Evolutionary conservation across 2,113 vertebrate genomes (phyloP).

Genomic region (Elephantulus edwardii): DNA sequence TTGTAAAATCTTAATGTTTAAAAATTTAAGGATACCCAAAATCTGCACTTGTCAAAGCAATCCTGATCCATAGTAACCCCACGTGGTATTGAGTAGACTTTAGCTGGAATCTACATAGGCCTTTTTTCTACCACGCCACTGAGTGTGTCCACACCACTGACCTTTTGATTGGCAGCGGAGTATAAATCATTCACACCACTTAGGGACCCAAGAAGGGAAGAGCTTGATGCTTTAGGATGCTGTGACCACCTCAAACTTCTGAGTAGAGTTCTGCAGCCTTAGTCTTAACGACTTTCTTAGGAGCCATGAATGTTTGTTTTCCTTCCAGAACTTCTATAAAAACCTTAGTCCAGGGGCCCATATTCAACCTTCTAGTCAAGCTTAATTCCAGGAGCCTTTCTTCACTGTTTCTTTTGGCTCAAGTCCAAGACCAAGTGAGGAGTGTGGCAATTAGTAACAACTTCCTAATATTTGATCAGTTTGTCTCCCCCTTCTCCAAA

Average conservation of each 20-base stretch:
- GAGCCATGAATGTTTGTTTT: background rate
- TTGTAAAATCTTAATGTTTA: background rate
- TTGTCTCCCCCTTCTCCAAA: background rate
- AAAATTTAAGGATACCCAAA: background rate
- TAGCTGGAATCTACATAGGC: background rate
- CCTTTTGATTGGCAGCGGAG: background rate
- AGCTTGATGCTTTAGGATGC: background rate
- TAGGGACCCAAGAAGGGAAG: background rate
- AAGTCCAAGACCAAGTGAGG: constrained; percentile 5
- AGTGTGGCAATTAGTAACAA: background rate
- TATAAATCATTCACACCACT: background rate
- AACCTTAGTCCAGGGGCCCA: background rate
- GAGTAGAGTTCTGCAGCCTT: background rate
- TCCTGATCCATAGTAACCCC: background rate
- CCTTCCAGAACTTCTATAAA: background rate
- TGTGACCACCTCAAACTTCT: background rate
- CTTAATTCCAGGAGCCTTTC: background rate
- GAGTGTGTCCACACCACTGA: background rate
- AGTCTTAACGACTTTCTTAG: background rate
- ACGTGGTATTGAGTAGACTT: background rate
- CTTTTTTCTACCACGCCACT: background rate
- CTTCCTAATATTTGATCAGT: background rate
- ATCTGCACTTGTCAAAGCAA: background rate
- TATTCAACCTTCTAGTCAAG: background rate
- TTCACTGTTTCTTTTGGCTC: background rate